Percentiles rank a stretch among this genome's conserved stretches.
phyloP scores from a whole-genome alignment of 2,797 vertebrate species.

The Enteromius argenteus region DNA sequence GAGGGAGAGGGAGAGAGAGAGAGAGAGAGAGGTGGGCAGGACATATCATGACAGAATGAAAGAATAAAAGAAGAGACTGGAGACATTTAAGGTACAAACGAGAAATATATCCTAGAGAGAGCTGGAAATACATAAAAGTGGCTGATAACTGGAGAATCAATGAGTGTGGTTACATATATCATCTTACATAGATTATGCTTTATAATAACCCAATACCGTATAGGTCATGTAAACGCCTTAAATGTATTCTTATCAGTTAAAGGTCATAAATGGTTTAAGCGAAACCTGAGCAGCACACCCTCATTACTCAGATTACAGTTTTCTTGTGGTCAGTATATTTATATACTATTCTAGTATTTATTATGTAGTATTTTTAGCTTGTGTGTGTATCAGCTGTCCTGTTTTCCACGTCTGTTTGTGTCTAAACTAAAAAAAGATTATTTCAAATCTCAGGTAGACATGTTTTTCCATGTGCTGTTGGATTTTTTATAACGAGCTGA shows the following conservation, averaged over 20 bases:
- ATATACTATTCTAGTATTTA: not conserved
- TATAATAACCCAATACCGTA: not conserved
- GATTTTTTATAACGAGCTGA: not conserved
- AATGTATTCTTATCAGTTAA: not conserved
- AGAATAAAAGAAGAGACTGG: slow-evolving; percentile 57
- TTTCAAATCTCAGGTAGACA: not conserved
- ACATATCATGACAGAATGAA: slow-evolving; percentile 57
- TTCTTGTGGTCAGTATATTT: slow-evolving; percentile 3
- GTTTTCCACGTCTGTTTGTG: not conserved
- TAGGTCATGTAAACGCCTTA: not conserved
- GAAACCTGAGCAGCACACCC: slow-evolving; percentile 4
- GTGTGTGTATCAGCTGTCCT: not conserved
- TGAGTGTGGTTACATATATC: slow-evolving; percentile 14
- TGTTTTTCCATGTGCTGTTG: not conserved
- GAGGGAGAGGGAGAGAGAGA: not conserved
- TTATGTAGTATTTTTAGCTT: not conserved
- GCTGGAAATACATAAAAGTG: not conserved
- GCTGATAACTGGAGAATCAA: not conserved
- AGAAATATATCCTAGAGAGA: not conserved
- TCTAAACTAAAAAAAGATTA: not conserved
- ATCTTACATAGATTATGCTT: slow-evolving; percentile 18
- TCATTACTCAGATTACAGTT: not conserved
- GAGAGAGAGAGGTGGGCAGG: not conserved
- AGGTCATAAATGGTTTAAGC: slow-evolving; percentile 14
- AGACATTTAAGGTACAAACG: slow-evolving; percentile 62